Conservation (phyloP, 92 coral and sea anemone species). For the Montipora capitata region DNA sequence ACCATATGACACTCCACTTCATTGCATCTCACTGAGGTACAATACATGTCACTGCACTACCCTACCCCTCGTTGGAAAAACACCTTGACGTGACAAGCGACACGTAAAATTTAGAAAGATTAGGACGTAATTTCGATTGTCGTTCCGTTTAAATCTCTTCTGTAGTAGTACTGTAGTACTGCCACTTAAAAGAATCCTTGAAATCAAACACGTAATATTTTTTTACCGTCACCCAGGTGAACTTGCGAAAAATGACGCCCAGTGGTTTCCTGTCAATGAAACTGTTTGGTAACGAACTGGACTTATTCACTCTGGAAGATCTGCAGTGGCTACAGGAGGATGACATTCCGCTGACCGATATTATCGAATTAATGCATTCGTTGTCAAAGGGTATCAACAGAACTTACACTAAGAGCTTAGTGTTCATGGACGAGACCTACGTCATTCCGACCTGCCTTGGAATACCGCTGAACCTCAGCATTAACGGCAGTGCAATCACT, state of each 20-base stretch:
- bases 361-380: conserved; percentile 41
- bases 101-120: too few species aligned
- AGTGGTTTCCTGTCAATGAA: conserved; percentile 73
- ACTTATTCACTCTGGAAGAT: conserved; percentile 70
- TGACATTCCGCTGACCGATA: conserved; percentile 75
- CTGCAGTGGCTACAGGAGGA: conserved; percentile 75
- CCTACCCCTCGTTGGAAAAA: too few species aligned
- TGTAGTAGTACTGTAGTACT: too few species aligned
- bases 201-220: background rate
- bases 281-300: conserved; percentile 73
- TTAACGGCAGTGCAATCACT: conserved; percentile 73
- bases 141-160: too few species aligned
- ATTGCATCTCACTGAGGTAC: too few species aligned
- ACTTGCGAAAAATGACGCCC: conserved; percentile 69
- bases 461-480: conserved; percentile 73
- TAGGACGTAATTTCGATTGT: too few species aligned
- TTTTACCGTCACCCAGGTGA: conserved; percentile 48
- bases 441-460: conserved; percentile 80
- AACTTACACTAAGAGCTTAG: conserved; percentile 71
- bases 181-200: too few species aligned
- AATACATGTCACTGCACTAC: too few species aligned
- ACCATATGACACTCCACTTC: background rate
- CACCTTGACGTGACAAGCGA: too few species aligned
- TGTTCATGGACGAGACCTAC: conserved; percentile 70
- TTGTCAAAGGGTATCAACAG: conserved; percentile 68